Base-by-base conservation (phyloP, 2,888 invertebrate genomes). In the Sarcophaga subvicina region DNA sequence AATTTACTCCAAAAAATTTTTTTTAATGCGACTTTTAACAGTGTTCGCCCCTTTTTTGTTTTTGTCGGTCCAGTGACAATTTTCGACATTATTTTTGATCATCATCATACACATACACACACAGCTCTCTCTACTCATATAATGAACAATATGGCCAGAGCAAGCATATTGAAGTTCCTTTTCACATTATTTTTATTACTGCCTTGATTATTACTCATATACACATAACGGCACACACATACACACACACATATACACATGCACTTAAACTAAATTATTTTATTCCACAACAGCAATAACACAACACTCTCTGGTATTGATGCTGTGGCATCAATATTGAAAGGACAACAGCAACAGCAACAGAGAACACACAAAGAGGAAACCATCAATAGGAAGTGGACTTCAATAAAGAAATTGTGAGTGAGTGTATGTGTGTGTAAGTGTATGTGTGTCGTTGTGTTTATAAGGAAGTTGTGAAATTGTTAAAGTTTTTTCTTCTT, bases 401-500 rank as follows among this genome's bases (percentile, higher is more conserved):
- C 17, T 54, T 54, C 17, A 54, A 54, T 54, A 17, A 54, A 17
- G 54, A 14, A 14, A 54, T 14, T 3, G 17, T 54, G 4, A 14
- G 11, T 49, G 49, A 4, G 14, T 66, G 17, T 64, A 20, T 45
- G 8, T 59, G 63, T 45, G 60, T 75, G 59, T 67, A 37, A 47
- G 69, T 69, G 62, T 63, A 47, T 60, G 60, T 75, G 60, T 59
- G 60, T 59, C 63, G 63, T 67, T 72, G 20, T 63, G 69, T 73
- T 71, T 63, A 59, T 73, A 25, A 66, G 78, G 70, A 87, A 79
- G 27, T 70, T 70, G 20, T 4, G 17, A 81, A 83, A 83, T 78
- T 80, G 69, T 45, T 71, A 84, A 83, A 81, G 70, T 87, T 72
- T 60, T 79, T 75, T 60, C 11, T 64, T 70, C 8, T 54, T 54